These are phyloP conservation scores for Salticus scenicus DNA, from an alignment of 2,888 invertebrate species.

Conservation along the genomic window DNA sequence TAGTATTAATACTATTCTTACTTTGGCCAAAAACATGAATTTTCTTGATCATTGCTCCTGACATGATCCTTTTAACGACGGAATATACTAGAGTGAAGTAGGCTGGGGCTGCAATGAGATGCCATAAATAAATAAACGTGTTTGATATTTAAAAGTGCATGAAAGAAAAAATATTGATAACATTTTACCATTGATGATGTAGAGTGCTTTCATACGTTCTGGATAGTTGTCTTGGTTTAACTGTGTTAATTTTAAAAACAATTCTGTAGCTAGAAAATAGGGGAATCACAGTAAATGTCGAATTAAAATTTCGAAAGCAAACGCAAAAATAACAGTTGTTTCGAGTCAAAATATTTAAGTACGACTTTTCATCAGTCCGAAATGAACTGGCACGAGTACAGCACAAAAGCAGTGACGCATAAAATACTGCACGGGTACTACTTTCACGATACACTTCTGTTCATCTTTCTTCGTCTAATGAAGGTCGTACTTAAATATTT, in stretches of 20 bases:
- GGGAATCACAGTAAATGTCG: too few species aligned
- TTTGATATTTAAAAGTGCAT: too few species aligned
- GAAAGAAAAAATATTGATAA: not conserved
- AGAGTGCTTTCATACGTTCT: constrained; percentile 34
- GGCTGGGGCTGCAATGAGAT: not conserved
- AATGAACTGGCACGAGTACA: too few species aligned
- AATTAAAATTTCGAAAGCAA: too few species aligned
- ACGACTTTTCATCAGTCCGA: too few species aligned
- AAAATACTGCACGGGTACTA: too few species aligned
- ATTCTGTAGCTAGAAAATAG: not conserved
- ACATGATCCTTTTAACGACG: constrained; percentile 25
- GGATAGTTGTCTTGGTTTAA: constrained; percentile 44
- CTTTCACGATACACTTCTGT: too few species aligned
- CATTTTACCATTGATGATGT: constrained; percentile 31
- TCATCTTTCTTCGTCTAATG: too few species aligned
- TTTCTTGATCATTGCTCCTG: constrained; percentile 16
- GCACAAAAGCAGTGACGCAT: too few species aligned
- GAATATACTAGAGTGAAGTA: not conserved
- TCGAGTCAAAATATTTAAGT: too few species aligned
- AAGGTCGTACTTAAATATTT: too few species aligned
- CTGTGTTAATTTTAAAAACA: not conserved
- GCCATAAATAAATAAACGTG: not conserved
- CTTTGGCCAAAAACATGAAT: constrained; percentile 34
- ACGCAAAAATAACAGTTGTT: too few species aligned
- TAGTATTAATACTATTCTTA: not conserved